These are phyloP conservation scores for Tringa solitaria DNA, from an alignment of 2,113 vertebrate species.

Conservation along the genomic window DNA sequence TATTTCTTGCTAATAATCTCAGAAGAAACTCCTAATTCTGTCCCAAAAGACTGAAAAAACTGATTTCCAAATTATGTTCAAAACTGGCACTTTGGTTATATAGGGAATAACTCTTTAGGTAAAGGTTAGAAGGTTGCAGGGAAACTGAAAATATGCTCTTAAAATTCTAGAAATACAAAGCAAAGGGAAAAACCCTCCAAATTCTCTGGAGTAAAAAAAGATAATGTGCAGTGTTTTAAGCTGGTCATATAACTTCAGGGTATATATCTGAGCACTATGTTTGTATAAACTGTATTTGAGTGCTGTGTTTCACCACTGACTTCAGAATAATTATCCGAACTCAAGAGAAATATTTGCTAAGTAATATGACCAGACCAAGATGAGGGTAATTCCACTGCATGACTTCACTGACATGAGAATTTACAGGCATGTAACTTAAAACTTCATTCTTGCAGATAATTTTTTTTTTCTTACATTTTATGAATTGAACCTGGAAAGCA, in stretches of 20 bases:
- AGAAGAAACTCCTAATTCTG: background rate
- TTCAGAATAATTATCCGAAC: conserved; percentile 8
- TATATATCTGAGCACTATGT: background rate
- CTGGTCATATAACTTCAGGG: background rate
- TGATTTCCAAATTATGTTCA: background rate
- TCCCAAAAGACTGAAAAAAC: background rate
- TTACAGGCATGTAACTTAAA: background rate
- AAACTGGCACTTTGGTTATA: background rate
- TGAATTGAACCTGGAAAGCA: background rate
- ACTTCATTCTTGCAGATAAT: background rate
- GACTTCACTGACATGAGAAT: background rate
- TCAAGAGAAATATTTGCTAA: conserved; percentile 24
- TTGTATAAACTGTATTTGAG: background rate
- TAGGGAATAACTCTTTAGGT: background rate
- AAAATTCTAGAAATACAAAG: background rate
- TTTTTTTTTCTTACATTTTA: background rate
- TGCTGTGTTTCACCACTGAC: background rate
- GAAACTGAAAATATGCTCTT: background rate
- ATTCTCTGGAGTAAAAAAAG: background rate
- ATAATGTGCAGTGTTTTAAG: background rate
- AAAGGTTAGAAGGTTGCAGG: background rate
- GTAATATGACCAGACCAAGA: conserved; percentile 5
- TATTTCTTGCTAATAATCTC: background rate
- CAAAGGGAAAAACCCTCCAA: background rate
- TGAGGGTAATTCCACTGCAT: background rate